Conservation (phyloP, 2,888 invertebrate species). For the Pristionchus maxplancki region DNA sequence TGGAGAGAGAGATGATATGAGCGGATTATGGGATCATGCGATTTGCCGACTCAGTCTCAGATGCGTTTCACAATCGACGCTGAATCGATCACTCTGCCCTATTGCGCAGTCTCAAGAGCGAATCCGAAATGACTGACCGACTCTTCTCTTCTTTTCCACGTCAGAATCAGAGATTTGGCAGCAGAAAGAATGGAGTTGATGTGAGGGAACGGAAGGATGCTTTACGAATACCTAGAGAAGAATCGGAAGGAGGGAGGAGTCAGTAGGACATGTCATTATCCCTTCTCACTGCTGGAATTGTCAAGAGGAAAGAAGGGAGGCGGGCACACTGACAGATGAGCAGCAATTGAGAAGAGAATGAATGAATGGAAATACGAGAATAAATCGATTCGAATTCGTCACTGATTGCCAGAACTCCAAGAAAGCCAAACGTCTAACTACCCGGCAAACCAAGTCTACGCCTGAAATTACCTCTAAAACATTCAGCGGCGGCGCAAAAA, state of each 20-base stretch:
- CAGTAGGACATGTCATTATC: constrained; percentile 20
- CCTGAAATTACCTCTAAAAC: background rate
- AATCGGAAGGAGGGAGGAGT: constrained; percentile 10
- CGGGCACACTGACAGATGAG: background rate
- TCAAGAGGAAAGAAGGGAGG: background rate
- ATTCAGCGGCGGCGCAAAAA: background rate
- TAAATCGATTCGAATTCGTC: background rate
- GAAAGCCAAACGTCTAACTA: background rate
- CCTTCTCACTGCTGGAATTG: background rate
- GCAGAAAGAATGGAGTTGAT: constrained; percentile 17
- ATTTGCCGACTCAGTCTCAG: background rate
- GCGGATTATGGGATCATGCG: background rate
- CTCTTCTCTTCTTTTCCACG: background rate
- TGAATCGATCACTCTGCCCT: background rate
- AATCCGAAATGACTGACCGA: background rate
- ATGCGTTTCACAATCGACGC: background rate
- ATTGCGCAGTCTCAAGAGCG: background rate
- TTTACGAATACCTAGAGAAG: background rate
- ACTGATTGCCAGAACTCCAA: background rate
- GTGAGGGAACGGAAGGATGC: background rate
- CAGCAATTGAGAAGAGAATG: background rate
- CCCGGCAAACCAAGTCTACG: background rate
- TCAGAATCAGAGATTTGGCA: constrained; percentile 24
- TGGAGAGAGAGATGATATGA: background rate
- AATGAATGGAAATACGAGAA: background rate